Percentiles rank a stretch among this genome's conserved stretches.
phyloP scores from a whole-genome alignment of 2,797 vertebrate genomes.

The Peromyscus nudipes region DNA sequence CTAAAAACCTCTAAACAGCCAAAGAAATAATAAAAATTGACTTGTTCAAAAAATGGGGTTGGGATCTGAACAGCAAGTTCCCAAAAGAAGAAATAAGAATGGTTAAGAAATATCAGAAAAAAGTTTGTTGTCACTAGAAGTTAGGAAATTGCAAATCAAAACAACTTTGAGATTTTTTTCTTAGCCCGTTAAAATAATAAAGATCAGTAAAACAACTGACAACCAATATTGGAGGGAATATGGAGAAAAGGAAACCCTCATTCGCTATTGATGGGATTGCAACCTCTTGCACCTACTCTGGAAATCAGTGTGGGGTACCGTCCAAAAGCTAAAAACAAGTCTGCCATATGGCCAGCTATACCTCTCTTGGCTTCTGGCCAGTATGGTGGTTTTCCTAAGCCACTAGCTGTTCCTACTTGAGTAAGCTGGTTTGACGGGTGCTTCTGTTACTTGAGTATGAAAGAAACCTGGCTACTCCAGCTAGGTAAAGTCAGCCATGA shows the following conservation, averaged over 20 bases:
- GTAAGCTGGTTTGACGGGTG: background rate
- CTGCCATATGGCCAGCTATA: background rate
- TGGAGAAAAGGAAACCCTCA: background rate
- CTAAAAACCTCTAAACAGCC: background rate
- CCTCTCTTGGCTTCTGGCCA: background rate
- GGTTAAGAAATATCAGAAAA: background rate
- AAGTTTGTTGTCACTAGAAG: background rate
- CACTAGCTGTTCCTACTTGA: background rate
- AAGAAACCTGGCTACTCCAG: background rate
- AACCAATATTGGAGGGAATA: background rate
- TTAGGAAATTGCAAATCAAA: background rate
- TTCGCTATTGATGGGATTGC: background rate
- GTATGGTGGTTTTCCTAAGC: background rate
- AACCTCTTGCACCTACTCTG: background rate
- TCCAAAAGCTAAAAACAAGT: background rate
- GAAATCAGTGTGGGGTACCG: background rate
- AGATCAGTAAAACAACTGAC: too few species aligned
- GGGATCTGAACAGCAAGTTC: background rate
- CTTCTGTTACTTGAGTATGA: background rate
- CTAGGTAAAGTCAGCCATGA: background rate
- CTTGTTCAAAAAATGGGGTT: background rate
- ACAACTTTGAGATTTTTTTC: background rate
- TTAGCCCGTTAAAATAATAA: background rate
- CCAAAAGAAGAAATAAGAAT: background rate
- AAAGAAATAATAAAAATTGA: background rate